Evolutionary conservation across 2,888 invertebrate genomes (phyloP), one percentile per base, ranked within the genome.

Genomic region (Nyleta sp.): DNA sequence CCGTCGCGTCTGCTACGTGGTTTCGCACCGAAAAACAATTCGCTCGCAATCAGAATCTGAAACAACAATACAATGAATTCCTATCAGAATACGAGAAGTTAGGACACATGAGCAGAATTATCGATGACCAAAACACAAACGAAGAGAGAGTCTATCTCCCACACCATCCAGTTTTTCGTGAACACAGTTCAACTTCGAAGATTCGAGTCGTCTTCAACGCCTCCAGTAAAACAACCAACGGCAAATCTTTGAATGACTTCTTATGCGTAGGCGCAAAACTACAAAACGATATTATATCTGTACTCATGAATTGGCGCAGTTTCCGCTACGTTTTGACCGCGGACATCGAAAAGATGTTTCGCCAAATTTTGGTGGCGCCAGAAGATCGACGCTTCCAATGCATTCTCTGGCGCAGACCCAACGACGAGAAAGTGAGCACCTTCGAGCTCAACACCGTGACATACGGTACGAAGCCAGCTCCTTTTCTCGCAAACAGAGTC

Each of bases 371-470:
- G n/a, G n/a, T n/a, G n/a, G n/a, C n/a, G n/a, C n/a, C n/a, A n/a
- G n/a, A n/a, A n/a, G n/a, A 73, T 46, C 17, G 42, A 38, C 38
- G 24, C 1, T 62, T 40, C 11, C 73, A 78, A 15, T 20, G 57
- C 3, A 60, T 78, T 10, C n/a, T 62, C 1, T 78, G 78, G 73
- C 18, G 50, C 10, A 24, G 42, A 15, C 42, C 42, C 2, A 38
- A 22, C 4, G 5, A 3, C 0, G 11, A 13, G 1, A 5, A 22
- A 0, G 4, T 38, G 8, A 11, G 10, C 2, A 11, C 17, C 0
- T 72, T 33, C 31, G 44, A 62, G n/a, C 33, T 78, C 15, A 73
- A 57, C 4, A 78, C 73, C 2, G 55, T 73, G 2, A 73, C 62
- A 0, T 78, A 73, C 3, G 73, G 78, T 8, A 57, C 57, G 5